Percentiles rank a stretch among this genome's conserved stretches.
Conservation (phyloP, 2,888 invertebrate species). For the Trachelus troglodyta region DNA sequence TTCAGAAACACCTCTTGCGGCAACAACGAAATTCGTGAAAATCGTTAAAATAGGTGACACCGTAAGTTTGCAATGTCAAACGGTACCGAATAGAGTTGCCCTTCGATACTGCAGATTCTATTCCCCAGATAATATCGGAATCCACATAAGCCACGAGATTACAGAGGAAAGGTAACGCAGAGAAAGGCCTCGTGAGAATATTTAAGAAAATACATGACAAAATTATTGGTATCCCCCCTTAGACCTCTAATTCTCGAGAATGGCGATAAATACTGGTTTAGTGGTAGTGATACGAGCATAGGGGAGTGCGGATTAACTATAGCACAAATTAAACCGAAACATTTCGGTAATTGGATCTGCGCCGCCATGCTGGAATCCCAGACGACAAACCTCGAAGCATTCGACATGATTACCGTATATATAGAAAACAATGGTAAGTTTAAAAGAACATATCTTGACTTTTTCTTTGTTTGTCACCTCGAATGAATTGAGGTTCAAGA, state of each 20-base stretch:
- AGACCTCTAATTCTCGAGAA: conserved; percentile 55
- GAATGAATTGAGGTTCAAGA: background rate
- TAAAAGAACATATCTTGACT: background rate
- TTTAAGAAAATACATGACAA: background rate
- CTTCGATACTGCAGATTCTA: conserved; percentile 69
- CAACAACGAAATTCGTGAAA: conserved; percentile 55
- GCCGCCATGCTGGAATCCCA: conserved; percentile 48
- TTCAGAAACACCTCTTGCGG: conserved; percentile 58
- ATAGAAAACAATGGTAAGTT: background rate
- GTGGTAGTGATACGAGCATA: conserved; percentile 59
- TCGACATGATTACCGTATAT: conserved; percentile 18
- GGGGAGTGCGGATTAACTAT: conserved; percentile 69
- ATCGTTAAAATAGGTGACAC: conserved; percentile 44
- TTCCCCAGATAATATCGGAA: conserved; percentile 63
- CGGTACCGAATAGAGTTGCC: conserved; percentile 64
- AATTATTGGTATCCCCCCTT: conserved; percentile 8
- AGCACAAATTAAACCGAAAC: conserved; percentile 55
- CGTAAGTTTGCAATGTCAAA: conserved; percentile 65
- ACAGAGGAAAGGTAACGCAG: conserved; percentile 64
- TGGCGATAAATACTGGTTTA: conserved; percentile 67
- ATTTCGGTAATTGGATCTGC: conserved; percentile 68
- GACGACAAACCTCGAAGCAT: conserved; percentile 14
- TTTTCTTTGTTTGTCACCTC: background rate
- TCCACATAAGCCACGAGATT: conserved; percentile 65
- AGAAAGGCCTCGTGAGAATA: background rate